Conservation (phyloP, 2,888 invertebrate genomes). For the Drosophila anomalata region DNA sequence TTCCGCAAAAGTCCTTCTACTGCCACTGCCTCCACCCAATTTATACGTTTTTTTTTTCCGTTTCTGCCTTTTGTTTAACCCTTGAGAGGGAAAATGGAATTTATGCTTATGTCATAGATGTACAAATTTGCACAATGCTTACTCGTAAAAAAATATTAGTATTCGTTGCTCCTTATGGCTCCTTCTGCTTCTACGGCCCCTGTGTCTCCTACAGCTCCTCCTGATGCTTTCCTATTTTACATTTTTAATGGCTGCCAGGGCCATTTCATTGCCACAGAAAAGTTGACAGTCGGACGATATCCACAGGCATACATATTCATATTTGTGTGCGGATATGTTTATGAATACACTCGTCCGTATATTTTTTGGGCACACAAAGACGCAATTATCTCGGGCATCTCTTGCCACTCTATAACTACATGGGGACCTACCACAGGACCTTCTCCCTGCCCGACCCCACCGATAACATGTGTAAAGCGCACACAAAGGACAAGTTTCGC, state of each 20-base stretch:
- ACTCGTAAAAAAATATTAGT: constrained; percentile 62
- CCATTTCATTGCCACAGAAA: constrained; percentile 53
- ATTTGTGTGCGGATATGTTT: constrained; percentile 21
- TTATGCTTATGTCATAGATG: constrained; percentile 77
- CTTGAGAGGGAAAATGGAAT: constrained; percentile 38
- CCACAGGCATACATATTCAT: constrained; percentile 3
- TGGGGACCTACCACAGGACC: constrained; percentile 21
- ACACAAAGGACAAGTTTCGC: constrained; percentile 72
- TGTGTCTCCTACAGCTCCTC: background rate
- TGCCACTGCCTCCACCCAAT: background rate
- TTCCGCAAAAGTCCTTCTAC: constrained; percentile 2
- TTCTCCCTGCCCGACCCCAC: background rate
- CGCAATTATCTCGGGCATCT: constrained; percentile 66
- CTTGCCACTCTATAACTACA: constrained; percentile 52
- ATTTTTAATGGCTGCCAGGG: constrained; percentile 72
- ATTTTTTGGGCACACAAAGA: constrained; percentile 43
- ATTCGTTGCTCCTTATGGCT: constrained; percentile 31
- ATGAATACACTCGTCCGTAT: constrained; percentile 34
- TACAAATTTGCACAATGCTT: constrained; percentile 68
- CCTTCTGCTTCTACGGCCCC: background rate
- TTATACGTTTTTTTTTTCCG: background rate
- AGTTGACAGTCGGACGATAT: constrained; percentile 53
- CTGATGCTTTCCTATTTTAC: constrained; percentile 52
- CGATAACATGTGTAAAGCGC: constrained; percentile 66
- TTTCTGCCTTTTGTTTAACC: constrained; percentile 13